Base-by-base conservation (phyloP, 2,113 vertebrate genomes). In the Galbula dea region DNA sequence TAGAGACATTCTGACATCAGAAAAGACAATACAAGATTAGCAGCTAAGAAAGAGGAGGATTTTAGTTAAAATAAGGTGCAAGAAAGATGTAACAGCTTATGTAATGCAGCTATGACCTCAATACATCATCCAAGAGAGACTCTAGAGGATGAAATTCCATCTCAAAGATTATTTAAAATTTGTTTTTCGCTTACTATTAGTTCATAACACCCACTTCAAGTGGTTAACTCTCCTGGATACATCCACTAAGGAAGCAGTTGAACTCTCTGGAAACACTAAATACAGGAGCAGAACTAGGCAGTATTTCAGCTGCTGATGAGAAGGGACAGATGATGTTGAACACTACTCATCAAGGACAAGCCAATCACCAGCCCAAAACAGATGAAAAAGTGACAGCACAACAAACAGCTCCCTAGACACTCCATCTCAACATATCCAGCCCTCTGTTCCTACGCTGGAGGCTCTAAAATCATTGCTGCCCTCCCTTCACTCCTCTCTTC, bases 1-100 rank as follows among this genome's bases (percentile, higher is more conserved):
- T 32, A 15, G 39, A 84, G 45, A 62, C 4, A 20, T 18, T 24
- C 16, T 0, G 0, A 49, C 24, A 87, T 7, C 41, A 36, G 37
- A 20, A 62, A 58, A 59, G 29, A 51, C 19, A 84, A 63, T 3
- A 16, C 3, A 59, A 62, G 49, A 34, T 79, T 27, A 52, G 4
- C 32, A 61, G 29, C 13, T 11, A 18, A 21, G 24, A 73, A 63
- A 63, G 39, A 67, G 46, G 23, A 68, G 27, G 48, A 37, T 34
- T 75, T 90, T 8, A 26, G n/a, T 26, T 63, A 66, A 76, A 94
- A 36, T 7, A 58, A 68, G 32, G 46, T 54, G 23, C 10, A 57
- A 68, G 12, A 63, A 72, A 61, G 46, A 66, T 39, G 29, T 23
- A 48, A 63, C 3, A 7, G 62, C 34, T 79, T n/a, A n/a, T 6